These are phyloP conservation scores for Desmophyllum pertusum DNA, from an alignment of 92 coral and sea anemone species.

Conservation along the genomic window DNA sequence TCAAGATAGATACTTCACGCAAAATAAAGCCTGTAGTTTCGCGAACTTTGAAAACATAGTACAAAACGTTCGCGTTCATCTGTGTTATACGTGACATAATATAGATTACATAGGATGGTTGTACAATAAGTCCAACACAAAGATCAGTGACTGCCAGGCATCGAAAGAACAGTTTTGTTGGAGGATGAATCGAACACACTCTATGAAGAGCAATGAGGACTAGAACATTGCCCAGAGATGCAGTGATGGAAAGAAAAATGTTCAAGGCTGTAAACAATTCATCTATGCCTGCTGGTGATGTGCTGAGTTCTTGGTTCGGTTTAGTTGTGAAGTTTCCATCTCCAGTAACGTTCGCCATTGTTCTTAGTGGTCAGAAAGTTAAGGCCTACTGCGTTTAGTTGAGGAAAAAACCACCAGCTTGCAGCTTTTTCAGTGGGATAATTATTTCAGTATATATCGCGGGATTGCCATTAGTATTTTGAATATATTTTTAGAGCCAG, in stretches of 20 bases:
- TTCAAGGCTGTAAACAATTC: background rate
- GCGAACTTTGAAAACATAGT: background rate
- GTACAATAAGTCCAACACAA: conserved; percentile 7
- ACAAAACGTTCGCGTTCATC: background rate
- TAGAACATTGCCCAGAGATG: conserved; percentile 24
- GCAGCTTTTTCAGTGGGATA: background rate
- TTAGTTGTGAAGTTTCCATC: background rate
- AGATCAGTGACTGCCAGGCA: conserved; percentile 27
- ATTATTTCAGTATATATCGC: too few relatives aligned
- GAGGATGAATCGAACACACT: background rate
- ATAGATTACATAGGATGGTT: background rate
- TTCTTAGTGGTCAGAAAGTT: background rate
- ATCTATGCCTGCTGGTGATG: background rate
- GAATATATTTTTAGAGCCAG: too few relatives aligned
- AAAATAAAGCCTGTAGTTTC: background rate
- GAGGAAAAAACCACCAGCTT: background rate
- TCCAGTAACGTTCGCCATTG: background rate
- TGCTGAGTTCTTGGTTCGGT: background rate
- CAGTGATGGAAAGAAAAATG: background rate
- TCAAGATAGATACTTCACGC: conserved; percentile 1
- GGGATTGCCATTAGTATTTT: too few relatives aligned
- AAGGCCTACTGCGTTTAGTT: background rate
- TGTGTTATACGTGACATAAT: background rate
- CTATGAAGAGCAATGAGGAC: conserved; percentile 10
- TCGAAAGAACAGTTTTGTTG: conserved; percentile 28